Conservation (phyloP, 2,113 vertebrate species). For the Chamaea fasciata region DNA sequence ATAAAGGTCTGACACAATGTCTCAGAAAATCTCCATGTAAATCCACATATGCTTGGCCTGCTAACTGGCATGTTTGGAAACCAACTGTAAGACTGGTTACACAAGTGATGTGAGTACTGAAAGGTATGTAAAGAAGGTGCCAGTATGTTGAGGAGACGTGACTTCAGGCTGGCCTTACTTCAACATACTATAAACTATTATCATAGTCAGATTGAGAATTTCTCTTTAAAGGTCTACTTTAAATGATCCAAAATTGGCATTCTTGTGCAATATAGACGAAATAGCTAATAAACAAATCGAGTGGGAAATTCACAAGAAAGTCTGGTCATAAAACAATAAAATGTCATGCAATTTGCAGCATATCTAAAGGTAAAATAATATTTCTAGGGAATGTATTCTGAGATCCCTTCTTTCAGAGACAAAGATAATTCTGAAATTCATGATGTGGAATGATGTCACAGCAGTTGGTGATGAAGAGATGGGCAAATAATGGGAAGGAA, state of each 20-base stretch:
- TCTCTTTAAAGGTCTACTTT: background rate
- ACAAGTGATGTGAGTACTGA: background rate
- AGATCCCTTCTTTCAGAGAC: background rate
- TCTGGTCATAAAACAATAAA: background rate
- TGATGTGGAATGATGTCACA: background rate
- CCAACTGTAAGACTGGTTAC: background rate
- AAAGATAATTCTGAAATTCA: background rate
- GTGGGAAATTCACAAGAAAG: background rate
- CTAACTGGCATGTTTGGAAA: background rate
- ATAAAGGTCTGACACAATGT: background rate
- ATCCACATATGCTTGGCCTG: background rate
- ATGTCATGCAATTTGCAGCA: background rate
- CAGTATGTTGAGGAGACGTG: background rate
- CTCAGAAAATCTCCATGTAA: background rate
- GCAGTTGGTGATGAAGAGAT: background rate
- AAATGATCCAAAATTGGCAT: background rate
- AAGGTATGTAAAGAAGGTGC: background rate
- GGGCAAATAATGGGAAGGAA: background rate
- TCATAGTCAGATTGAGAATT: background rate
- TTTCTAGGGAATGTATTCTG: background rate
- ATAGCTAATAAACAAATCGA: background rate
- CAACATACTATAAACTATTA: background rate
- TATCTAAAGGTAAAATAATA: background rate
- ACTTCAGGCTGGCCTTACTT: background rate
- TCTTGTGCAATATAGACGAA: background rate